Conservation (phyloP, 2,797 vertebrate species). For the Phataginus tetradactyla region DNA sequence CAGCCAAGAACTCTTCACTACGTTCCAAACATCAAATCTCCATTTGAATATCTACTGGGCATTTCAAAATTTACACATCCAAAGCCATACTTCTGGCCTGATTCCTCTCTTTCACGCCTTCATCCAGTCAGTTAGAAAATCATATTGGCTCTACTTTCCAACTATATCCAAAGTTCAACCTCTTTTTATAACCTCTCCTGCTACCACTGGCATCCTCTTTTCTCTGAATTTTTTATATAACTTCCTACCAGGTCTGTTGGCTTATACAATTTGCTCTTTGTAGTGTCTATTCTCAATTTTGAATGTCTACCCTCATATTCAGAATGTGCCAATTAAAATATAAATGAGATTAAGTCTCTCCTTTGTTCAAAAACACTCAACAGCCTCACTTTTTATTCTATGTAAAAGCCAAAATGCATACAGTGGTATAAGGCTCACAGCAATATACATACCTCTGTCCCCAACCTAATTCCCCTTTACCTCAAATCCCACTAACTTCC, state of each 20-base stretch:
- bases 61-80: constrained; percentile 11
- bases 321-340: neutral
- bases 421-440: neutral
- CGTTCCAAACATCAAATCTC: neutral
- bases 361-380: neutral
- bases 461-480: neutral
- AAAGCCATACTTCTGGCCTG: neutral
- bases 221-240: neutral
- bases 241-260: neutral
- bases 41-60: neutral
- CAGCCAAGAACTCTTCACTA: neutral
- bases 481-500: neutral
- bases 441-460: neutral
- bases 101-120: neutral
- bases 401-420: neutral
- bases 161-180: neutral
- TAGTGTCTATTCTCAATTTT: neutral
- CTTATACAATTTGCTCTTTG: neutral
- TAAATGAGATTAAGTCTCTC: neutral
- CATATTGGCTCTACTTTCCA: neutral
- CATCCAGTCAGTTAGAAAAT: neutral
- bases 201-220: neutral
- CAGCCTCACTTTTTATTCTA: neutral
- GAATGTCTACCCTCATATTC: neutral
- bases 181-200: neutral